These are phyloP conservation scores for Platyrinchus mystaceus DNA, from an alignment of 2,797 vertebrate genomes.

Conservation along the genomic window DNA sequence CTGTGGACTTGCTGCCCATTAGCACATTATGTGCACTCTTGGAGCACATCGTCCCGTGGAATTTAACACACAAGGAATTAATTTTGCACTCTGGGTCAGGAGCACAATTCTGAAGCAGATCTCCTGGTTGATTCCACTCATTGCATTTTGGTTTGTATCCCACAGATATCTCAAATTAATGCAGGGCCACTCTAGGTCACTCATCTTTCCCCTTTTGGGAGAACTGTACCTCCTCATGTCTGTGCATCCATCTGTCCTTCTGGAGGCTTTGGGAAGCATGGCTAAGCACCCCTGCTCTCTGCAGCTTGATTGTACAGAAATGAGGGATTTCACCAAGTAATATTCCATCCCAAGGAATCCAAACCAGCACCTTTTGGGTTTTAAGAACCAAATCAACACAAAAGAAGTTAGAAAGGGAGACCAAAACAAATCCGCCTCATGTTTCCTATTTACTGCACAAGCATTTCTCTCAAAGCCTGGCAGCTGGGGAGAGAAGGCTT, in stretches of 20 bases:
- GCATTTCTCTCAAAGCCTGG: not conserved
- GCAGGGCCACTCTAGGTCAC: not conserved
- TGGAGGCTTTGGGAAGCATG: not conserved
- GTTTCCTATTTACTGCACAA: not conserved
- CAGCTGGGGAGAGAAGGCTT: not conserved
- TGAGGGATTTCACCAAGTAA: not conserved
- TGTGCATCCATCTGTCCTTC: not conserved
- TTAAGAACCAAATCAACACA: not conserved
- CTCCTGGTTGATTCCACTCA: not conserved
- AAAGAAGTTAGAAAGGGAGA: not conserved
- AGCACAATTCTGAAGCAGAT: not conserved
- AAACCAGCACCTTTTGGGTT: not conserved
- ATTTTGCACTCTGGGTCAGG: not conserved
- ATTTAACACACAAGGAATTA: not conserved
- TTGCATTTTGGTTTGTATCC: not conserved
- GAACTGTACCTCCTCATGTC: not conserved
- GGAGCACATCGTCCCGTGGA: accelerated
- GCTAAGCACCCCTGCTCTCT: not conserved
- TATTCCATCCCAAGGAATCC: not conserved
- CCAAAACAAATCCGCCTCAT: accelerated
- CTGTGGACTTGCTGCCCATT: not conserved
- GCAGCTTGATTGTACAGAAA: not conserved
- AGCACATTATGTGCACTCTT: not conserved
- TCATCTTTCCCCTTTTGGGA: not conserved
- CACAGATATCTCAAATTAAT: not conserved